Base-by-base conservation (phyloP, 2,797 vertebrate species). In the Amazona finschi region DNA sequence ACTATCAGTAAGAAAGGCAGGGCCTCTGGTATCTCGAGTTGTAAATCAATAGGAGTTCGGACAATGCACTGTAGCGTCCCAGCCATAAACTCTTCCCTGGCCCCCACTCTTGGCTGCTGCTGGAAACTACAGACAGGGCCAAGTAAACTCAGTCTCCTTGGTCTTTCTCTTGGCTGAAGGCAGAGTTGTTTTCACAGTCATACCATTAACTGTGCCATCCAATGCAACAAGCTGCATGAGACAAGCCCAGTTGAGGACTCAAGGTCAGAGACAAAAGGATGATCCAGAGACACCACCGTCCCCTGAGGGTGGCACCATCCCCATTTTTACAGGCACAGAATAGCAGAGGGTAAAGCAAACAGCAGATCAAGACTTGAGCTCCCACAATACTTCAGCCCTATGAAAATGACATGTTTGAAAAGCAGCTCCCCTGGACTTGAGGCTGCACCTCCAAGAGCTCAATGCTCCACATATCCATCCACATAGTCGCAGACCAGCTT, bases 131-230 rank as follows among this genome's bases (percentile, higher is more conserved):
- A 30, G 44, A 25, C 0, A 4, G 25, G 5, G 30, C 3, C 49
- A 47, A 47, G n/a, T 3, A 57, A 71, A 25, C 9, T 55, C 81
- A 28, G 47, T 6, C 4, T 28, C 69, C 62, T 30, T 1, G 0
- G 7, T 38, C 18, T 44, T 61, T 21, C 65, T 53, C 30, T 13
- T 46, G 49, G 49, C 49, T 46, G 36, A 19, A 20, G 24, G 44
- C 33, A 30, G 33, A 66, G 30, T 11, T 75, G 44, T 36, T 43
- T 33, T 27, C 58, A 36, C n/a, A 7, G 5, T 31, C 19, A 11
- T 1, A 16, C 7, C 16, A 10, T 12, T 30, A 19, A 33, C 25
- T 0, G 2, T 11, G n/a, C 16, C 6, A 4, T 52, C 43, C 55
- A 22, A 14, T 21, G 25, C n/a, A 58, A 36, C 7, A 15, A 60